Evolutionary conservation across 2,797 vertebrate genomes (phyloP), one percentile per base, ranked within the genome.

Genomic region (Galaxias olidus): DNA sequence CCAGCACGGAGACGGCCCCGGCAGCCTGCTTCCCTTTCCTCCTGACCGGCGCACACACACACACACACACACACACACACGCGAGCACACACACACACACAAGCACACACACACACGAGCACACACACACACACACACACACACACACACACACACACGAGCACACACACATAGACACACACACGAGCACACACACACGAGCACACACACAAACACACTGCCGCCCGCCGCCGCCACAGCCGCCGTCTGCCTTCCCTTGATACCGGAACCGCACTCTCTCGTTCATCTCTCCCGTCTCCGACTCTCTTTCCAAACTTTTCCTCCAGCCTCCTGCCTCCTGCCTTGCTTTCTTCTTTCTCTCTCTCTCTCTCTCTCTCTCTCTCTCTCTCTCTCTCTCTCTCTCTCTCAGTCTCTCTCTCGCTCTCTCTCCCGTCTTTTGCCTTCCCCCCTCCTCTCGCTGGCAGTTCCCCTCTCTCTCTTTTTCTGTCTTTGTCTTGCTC

Each of bases 11-110:
- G 80, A 84, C 82, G 85, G 85, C 82, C 82, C 65, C 80, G 41
- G 83, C 79, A 83, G 86, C 81, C 86, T 84, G 83, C 87, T 90
- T 88, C 85, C 84, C 81, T 87, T 88, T 89, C 83, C 81, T 85
- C 69, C 81, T 80, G 80, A 84, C 83, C 71, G 79, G 72, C 76
- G 65, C 73, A 63, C 73, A 70, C 62, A 50, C 63, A 59, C 65
- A 40, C 41, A 40, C 65, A 41, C 59, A 54, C 58, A 66, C 72
- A 61, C 70, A 63, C 45, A 69, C 74, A 63, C 56, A 52, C 59
- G 57, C 56, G 66, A 65, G 56, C 76, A 70, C 57, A 69, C 74
- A 69, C 50, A 54, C 68, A 64, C 58, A 73, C 65, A 57, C 72
- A 62, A 17, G 67, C 77, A 65, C 30, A 48, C 55, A 58, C 65